Evolutionary conservation across 2,113 vertebrate species (phyloP), one percentile per base, ranked within the genome.

Genomic region (Brevimyrus niger): DNA sequence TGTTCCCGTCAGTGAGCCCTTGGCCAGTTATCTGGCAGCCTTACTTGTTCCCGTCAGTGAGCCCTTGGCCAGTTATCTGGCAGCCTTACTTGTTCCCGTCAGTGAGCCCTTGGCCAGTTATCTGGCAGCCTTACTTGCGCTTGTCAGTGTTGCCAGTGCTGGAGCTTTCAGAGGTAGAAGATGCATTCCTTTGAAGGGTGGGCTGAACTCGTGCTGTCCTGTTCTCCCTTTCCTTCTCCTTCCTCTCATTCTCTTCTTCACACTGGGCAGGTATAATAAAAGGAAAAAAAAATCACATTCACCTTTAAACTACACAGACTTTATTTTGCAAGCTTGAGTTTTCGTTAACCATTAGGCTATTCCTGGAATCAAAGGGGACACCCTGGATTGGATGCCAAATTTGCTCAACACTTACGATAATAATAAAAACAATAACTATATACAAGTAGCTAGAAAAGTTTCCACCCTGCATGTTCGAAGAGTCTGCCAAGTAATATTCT

Each of bases 181-280:
- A 48, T 17, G 96, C 95, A 58, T 93, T 93, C 9, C 89, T 93
- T 88, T 96, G 95, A 7, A 94, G 96, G 0, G 96, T 97, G 0
- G 97, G 97, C 10, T 94, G 94, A 8, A 98, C 95, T 19, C 96
- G 94, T 38, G 97, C 97, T 2, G 97, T 96, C 6, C 94, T 95
- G 65, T 92, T 96, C 4, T 95, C 94, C 87, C 95, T 93, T 89
- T 96, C 96, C 90, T 91, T 92, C 90, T 95, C 96, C 87, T 95
- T 94, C 1, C 92, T 91, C 8, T 93, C 92, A 47, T 91, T 94
- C 86, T 96, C 94, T 58, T 97, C 94, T 27, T 92, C 86, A 13
- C 90, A 93, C 95, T 96, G 92, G 15, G 90, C 9, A n/a, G 21
- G 21, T 85, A 47, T n/a, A 85, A 85, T 47, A 48, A 69, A 69